phyloP scores from a whole-genome alignment of 2,113 vertebrate species.

The Phylloscopus whistleri region DNA sequence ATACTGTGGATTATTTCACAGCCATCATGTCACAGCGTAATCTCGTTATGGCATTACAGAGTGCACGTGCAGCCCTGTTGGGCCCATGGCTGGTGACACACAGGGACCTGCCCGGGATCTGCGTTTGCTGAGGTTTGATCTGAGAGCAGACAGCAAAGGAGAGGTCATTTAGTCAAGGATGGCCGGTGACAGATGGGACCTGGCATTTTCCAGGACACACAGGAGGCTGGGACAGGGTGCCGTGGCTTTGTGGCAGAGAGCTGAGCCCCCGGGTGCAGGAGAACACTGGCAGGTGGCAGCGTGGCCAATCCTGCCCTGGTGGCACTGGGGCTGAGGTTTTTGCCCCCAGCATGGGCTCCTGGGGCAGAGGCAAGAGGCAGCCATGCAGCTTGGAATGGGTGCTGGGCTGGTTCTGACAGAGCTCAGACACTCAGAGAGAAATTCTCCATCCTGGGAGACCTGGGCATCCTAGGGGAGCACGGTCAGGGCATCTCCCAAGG shows the following conservation, averaged over 20 bases:
- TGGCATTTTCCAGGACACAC: background rate
- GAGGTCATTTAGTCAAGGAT: background rate
- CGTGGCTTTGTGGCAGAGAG: accelerated
- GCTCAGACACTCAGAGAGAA: background rate
- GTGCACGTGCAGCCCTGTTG: accelerated
- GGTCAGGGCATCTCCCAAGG: background rate
- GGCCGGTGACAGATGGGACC: background rate
- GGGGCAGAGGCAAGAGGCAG: accelerated
- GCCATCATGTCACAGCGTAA: slow-evolving; percentile 8
- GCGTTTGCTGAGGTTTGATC: background rate
- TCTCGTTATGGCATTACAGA: slow-evolving; percentile 20
- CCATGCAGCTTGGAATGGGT: accelerated
- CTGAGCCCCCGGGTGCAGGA: accelerated
- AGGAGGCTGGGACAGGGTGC: background rate
- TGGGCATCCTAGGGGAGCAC: accelerated
- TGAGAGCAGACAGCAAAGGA: background rate
- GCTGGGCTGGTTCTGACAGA: background rate
- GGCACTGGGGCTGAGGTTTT: background rate
- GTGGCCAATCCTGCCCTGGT: background rate
- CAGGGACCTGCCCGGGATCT: accelerated
- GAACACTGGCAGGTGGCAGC: background rate
- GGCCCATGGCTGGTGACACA: background rate
- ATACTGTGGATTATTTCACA: slow-evolving; percentile 45
- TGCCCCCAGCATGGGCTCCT: background rate
- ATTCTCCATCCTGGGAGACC: background rate